Conservation (phyloP, 2,113 vertebrate species). For the Lota lota region DNA sequence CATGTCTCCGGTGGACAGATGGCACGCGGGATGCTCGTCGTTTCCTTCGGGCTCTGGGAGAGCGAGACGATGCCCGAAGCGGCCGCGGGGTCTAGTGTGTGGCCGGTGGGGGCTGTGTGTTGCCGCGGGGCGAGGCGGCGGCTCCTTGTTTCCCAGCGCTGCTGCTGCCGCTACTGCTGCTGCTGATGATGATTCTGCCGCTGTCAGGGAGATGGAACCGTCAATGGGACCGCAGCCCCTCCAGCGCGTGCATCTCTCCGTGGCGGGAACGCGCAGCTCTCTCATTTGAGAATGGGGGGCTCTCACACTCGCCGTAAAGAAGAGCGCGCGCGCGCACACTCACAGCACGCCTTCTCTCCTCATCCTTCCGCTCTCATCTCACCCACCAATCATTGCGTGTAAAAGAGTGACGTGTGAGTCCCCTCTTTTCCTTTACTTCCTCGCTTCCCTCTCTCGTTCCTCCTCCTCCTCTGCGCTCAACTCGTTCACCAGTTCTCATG, state of each 20-base stretch:
- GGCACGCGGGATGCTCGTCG: slow-evolving; percentile 26
- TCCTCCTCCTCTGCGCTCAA: slow-evolving; percentile 6
- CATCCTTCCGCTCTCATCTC: slow-evolving; percentile 10
- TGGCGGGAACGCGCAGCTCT: slow-evolving; percentile 68
- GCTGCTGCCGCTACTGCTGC: slow-evolving; percentile 11
- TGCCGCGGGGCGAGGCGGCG: slow-evolving; percentile 72
- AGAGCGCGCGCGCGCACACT: slow-evolving; percentile 55
- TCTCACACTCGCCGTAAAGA: slow-evolving; percentile 45
- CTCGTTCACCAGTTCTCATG: slow-evolving; percentile 28
- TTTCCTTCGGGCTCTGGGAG: too few relatives aligned
- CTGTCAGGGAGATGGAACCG: slow-evolving; percentile 79
- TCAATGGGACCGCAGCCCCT: slow-evolving; percentile 84
- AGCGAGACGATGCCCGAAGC: background rate
- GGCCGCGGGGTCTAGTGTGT: background rate
- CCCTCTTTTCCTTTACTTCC: background rate
- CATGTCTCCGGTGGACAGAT: slow-evolving; percentile 73
- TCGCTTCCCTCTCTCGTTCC: slow-evolving; percentile 13
- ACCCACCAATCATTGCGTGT: slow-evolving; percentile 54
- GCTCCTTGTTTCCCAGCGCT: slow-evolving; percentile 52
- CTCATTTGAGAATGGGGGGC: slow-evolving; percentile 79
- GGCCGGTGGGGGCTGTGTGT: background rate
- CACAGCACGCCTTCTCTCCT: slow-evolving; percentile 25
- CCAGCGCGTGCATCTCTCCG: slow-evolving; percentile 70
- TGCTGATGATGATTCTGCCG: slow-evolving; percentile 68
- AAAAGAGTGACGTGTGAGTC: slow-evolving; percentile 46